Evolutionary conservation across 2,797 vertebrate species (phyloP), one percentile per base, ranked within the genome.

Genomic region (Philypnodon macrostomus): DNA sequence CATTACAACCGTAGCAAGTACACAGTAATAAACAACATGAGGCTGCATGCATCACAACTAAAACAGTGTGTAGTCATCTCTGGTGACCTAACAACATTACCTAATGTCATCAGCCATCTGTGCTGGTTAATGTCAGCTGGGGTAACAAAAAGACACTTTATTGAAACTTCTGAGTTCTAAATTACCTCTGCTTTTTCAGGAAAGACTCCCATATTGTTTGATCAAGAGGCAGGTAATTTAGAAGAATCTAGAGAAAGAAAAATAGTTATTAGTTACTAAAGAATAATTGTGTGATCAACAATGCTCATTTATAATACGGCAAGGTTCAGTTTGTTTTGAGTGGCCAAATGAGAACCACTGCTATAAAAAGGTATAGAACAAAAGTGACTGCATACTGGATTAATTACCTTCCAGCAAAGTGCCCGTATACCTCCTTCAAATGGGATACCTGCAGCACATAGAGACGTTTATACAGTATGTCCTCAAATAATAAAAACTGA

Each of bases 331-430:
- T n/a, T n/a, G n/a, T n/a, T n/a, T n/a, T n/a, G n/a, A n/a, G n/a
- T n/a, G 27, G 4, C 3, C 21, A 23, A 6, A 3, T 23, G 21
- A 23, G 21, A 23, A 23, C 3, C 21, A 23, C 21, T 23, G 21
- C 21, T 23, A 23, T 23, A 6, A 23, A 23, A 23, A n/a, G n/a
- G n/a, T n/a, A n/a, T n/a, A n/a, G n/a, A n/a, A n/a, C n/a, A n/a
- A n/a, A n/a, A n/a, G n/a, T n/a, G n/a, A n/a, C n/a, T n/a, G n/a
- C n/a, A n/a, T n/a, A n/a, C n/a, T n/a, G n/a, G n/a, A n/a, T n/a
- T 23, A 90, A 91, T 79, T 77, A 98, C 96, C 88, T 99, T 99
- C 96, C 96, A 99, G 79, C 95, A 98, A 37, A 96, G 90, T 12
- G 96, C 93, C 32, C 96, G 93, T 39, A 96, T 92, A 46, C 96